Evolutionary conservation across 2,797 vertebrate species (phyloP).

Genomic region (Pseudochaenichthys georgianus): DNA sequence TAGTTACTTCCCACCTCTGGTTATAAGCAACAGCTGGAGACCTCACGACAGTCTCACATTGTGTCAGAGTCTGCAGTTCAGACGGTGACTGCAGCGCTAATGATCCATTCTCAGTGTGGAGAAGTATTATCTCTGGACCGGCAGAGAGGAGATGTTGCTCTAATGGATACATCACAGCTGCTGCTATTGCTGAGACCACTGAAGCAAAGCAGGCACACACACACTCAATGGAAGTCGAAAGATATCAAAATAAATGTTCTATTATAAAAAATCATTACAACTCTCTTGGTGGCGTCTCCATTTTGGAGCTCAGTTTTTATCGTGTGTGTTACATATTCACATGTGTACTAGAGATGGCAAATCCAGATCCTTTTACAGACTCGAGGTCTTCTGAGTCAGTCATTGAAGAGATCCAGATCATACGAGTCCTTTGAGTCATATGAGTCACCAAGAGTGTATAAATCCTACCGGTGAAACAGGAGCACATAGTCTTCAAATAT

Average conservation of each 20-base stretch:
- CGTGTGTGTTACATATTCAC: not conserved
- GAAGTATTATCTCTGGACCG: conserved; percentile 28
- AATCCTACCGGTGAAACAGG: too few relatives aligned
- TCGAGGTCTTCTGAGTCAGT: too few relatives aligned
- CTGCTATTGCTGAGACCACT: conserved; percentile 21
- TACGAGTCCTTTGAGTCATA: too few relatives aligned
- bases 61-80: not conserved
- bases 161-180: conserved; percentile 37
- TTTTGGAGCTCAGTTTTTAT: conserved; percentile 7
- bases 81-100: conserved; percentile 29
- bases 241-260: conserved; percentile 1
- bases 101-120: conserved; percentile 30
- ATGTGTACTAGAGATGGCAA: too few relatives aligned
- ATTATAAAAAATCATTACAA: not conserved
- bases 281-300: not conserved
- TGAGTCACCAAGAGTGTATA: too few relatives aligned
- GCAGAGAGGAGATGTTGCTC: conserved; percentile 23
- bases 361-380: too few relatives aligned
- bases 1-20: not conserved
- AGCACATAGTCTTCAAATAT: too few relatives aligned
- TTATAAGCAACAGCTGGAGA: conserved; percentile 15
- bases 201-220: conserved; percentile 9
- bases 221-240: not conserved
- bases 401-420: too few relatives aligned
- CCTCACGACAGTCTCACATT: not conserved